Evolutionary conservation across 2,113 vertebrate genomes (phyloP).

Genomic region (Thamnaconus septentrionalis): DNA sequence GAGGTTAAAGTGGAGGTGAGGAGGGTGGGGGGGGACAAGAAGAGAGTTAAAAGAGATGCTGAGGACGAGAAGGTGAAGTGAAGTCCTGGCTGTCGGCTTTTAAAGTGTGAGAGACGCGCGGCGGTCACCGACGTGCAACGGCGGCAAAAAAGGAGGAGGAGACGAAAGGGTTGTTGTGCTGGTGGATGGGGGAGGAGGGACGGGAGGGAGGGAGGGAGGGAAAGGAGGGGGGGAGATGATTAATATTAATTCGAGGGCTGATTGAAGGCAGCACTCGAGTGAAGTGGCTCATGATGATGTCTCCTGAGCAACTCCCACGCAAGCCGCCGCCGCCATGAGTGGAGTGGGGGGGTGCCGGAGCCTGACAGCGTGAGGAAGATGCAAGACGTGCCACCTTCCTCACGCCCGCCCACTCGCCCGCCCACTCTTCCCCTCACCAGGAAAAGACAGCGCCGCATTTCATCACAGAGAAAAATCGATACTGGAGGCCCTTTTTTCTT

Average conservation of each 20-base stretch:
- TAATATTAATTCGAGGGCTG: conserved; percentile 72
- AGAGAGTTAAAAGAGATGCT: too few relatives aligned
- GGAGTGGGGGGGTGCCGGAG: conserved; percentile 25
- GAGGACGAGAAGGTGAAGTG: too few relatives aligned
- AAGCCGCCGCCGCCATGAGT: conserved; percentile 34
- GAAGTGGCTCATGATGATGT: conserved; percentile 67
- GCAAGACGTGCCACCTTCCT: conserved; percentile 12
- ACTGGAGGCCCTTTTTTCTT: background rate
- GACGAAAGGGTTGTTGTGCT: conserved; percentile 52
- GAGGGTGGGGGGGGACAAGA: conserved; percentile 6
- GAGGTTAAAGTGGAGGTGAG: background rate
- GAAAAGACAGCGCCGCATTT: conserved; percentile 6
- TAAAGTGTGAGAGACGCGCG: too few relatives aligned
- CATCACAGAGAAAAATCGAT: background rate
- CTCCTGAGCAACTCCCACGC: conserved; percentile 68
- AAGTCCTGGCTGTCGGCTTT: too few relatives aligned
- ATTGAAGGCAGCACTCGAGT: conserved; percentile 69
- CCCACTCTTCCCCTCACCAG: conserved; percentile 17
- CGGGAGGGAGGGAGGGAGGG: conserved; percentile 1
- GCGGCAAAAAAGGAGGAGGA: background rate
- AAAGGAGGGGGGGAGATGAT: conserved; percentile 41
- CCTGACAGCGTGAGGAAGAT: conserved; percentile 35
- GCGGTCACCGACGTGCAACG: too few relatives aligned
- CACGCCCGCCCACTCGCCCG: conserved; percentile 7
- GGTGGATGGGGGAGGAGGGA: conserved; percentile 11